Percentiles rank a stretch among this genome's conserved stretches.
phyloP scores from a whole-genome alignment of 2,797 vertebrate species.

The Sebastes ruberrimus region DNA sequence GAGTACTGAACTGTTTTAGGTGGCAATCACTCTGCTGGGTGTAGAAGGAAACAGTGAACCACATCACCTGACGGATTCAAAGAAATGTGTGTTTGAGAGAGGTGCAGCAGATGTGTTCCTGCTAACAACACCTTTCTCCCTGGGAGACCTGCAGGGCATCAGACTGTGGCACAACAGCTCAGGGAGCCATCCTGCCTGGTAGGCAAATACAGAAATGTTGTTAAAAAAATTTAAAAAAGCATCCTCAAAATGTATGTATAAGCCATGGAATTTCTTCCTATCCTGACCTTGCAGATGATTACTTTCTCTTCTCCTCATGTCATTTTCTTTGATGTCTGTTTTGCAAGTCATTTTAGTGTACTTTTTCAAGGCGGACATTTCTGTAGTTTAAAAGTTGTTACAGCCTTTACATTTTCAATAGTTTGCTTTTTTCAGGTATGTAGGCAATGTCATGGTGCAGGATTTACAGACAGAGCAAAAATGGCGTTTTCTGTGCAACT shows the following conservation, averaged over 20 bases:
- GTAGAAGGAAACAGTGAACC: constrained; percentile 89
- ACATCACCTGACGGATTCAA: constrained; percentile 86
- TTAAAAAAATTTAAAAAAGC: background rate
- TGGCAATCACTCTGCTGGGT: constrained; percentile 88
- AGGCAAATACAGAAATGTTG: constrained; percentile 22
- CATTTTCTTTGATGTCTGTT: background rate
- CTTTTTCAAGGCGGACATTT: background rate
- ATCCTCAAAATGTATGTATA: background rate
- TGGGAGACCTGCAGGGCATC: constrained; percentile 88
- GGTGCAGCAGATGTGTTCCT: constrained; percentile 90
- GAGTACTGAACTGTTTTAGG: constrained; percentile 74
- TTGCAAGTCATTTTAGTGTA: background rate
- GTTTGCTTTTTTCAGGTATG: constrained; percentile 80
- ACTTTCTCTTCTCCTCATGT: background rate
- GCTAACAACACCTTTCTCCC: constrained; percentile 86
- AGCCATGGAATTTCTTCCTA: background rate
- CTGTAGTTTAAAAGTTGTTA: background rate
- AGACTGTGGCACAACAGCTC: constrained; percentile 94
- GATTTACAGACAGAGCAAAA: constrained; percentile 85
- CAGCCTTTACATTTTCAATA: background rate
- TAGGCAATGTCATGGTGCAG: constrained; percentile 87
- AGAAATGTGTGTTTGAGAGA: constrained; percentile 86
- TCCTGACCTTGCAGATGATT: background rate
- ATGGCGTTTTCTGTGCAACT: constrained; percentile 93
- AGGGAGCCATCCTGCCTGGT: constrained; percentile 89